Base-by-base conservation (phyloP, 2,113 vertebrate species). In the Bubo bubo region DNA sequence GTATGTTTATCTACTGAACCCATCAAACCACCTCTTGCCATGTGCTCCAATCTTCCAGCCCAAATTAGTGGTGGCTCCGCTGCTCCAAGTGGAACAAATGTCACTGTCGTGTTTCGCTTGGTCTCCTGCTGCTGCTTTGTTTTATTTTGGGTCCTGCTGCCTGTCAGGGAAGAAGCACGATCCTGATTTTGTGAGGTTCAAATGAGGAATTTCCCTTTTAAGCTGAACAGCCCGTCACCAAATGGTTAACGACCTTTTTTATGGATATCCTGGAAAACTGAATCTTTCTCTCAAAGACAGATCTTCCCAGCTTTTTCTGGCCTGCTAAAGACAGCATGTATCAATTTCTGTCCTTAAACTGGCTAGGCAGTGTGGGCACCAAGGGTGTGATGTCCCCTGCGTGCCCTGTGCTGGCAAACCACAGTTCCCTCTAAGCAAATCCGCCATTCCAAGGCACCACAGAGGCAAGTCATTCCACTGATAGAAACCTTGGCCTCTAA, bases 81-180 rank as follows among this genome's bases (percentile, higher is more conserved):
- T 76, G 82, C 94, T 95, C 75, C 53, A 86, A 90, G 79, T 83
- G 88, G 93, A 96, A 93, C 89, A 91, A 91, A 86, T 34, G 77
- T 93, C 89, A 93, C 73, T 10, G 32, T n/a, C 5, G 0, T 72
- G 66, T 82, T 86, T 66, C 4, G 6, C 62, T 56, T 39, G 68
- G 19, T 66, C 77, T 93, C 60, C 80, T 79, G 50, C 60, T 89
- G 84, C 64, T 89, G 34, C 62, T 91, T 83, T 56, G 64, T 77
- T 84, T 93, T 91, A 80, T 91, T 95, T 91, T 86, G 64, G 73
- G 84, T 79, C 59, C 86, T 59, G 58, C 63, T 83, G 39, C 67
- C 86, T 76, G 50, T 66, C 88, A 79, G 35, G 49, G 53, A 56
- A 88, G 67, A 88, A 79, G 66, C 62, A 47, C 3, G 5, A 52